Percentiles rank a stretch among this genome's conserved stretches.
phyloP scores from a whole-genome alignment of 2,113 vertebrate species.

The Cebidichthys violaceus region DNA sequence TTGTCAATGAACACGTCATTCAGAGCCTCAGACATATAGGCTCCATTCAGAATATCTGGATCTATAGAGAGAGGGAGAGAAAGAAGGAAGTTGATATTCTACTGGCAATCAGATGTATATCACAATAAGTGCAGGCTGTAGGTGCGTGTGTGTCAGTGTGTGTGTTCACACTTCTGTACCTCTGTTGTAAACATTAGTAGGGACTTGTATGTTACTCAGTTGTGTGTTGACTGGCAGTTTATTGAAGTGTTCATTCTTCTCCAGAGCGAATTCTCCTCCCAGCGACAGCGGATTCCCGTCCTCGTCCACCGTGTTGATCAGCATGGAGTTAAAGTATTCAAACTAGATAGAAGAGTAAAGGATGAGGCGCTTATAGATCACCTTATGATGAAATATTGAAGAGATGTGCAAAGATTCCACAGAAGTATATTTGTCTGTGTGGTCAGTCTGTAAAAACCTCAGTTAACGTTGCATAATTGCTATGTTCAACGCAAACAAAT shows the following conservation, averaged over 20 bases:
- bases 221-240: conserved; percentile 91
- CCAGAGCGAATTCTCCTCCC: conserved; percentile 90
- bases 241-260: conserved; percentile 93
- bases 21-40: conserved; percentile 95
- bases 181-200: conserved; percentile 97
- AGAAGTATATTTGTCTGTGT: neutral
- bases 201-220: conserved; percentile 92
- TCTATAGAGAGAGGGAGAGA: conserved; percentile 77
- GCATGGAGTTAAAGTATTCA: conserved; percentile 93
- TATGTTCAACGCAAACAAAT: neutral
- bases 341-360: conserved; percentile 79
- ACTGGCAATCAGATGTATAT: neutral
- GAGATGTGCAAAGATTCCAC: neutral
- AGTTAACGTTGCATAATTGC: neutral
- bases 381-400: neutral
- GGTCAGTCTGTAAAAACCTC: neutral
- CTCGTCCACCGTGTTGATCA: conserved; percentile 90
- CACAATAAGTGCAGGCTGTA: neutral
- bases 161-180: conserved; percentile 75
- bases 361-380: neutral
- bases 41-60: conserved; percentile 92
- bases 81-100: neutral
- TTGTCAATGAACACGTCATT: conserved; percentile 94
- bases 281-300: conserved; percentile 88
- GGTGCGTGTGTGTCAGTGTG: neutral